Evolutionary conservation across 2,797 vertebrate species (phyloP), one percentile per base, ranked within the genome.

Genomic region (Eulemur coronatus): DNA sequence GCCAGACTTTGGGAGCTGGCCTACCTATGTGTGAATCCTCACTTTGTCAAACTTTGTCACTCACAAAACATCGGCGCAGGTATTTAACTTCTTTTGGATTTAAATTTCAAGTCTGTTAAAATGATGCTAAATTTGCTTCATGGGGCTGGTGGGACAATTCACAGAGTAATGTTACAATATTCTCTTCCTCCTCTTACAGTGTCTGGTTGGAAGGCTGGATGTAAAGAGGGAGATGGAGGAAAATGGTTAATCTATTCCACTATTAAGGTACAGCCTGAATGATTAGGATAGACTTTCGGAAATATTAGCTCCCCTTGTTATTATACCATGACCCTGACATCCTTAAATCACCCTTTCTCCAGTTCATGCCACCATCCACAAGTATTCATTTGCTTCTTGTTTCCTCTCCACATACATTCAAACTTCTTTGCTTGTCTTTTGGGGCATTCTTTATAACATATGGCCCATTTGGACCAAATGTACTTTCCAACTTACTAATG

Each of bases 221-320:
- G 24, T 12, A 43, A 73, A 50, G 20, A 46, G 11, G 20, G 12
- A 41, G 6, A 2, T 4, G 15, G n/a, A 61, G 28, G 46, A 57
- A 59, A 43, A 15, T 0, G 48, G 35, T 17, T 35, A 1, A 69
- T n/a, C 30, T 0, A 3, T 0, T 26, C n/a, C 7, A 46, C 17
- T 17, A 18, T 10, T 26, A 3, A 17, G 35, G n/a, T 28, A 24
- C 5, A 28, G 38, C 50, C 35, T n/a, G 8, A 46, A 28, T 4
- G 46, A 9, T 17, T 20, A 20, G 2, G 30, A 33, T 0, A 26
- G 50, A 20, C 22, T 46, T 30, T 15, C 6, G 0, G 75, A 50
- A 59, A 52, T 3, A 38, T 2, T 0, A n/a, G n/a, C 7, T 43
- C 13, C 30, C 52, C 38, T 70, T 69, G 0, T 43, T 33, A 26